Evolutionary conservation across 2,888 invertebrate genomes (phyloP).

Genomic region (Orgyia antiqua): DNA sequence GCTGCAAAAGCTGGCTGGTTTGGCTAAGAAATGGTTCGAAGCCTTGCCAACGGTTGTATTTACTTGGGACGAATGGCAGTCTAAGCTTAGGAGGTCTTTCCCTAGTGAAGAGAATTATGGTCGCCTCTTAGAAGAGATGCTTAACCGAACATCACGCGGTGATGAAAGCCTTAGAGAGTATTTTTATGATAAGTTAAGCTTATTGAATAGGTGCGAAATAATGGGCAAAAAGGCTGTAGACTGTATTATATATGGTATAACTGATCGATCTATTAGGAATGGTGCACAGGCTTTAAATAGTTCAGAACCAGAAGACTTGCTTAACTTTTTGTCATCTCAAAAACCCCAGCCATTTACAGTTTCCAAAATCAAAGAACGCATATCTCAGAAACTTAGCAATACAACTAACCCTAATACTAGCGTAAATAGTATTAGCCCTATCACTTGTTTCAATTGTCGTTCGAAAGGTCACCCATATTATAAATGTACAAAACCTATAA

Average conservation of each 20-base stretch:
- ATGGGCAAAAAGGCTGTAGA: conserved; percentile 5
- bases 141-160: background rate
- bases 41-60: background rate
- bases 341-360: too few relatives aligned
- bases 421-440: too few relatives aligned
- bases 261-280: conserved; percentile 5
- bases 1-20: background rate
- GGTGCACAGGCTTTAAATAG: conserved; percentile 4
- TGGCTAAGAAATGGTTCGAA: background rate
- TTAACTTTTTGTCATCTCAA: too few relatives aligned
- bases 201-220: background rate
- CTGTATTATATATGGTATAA: conserved; percentile 11
- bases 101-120: background rate
- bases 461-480: too few relatives aligned
- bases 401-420: too few relatives aligned
- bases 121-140: background rate
- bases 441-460: too few relatives aligned
- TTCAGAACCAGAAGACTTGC: conserved; percentile 7
- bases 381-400: too few relatives aligned
- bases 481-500: too few relatives aligned
- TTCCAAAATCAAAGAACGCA: too few relatives aligned
- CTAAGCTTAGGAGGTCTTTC: background rate
- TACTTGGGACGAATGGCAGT: background rate
- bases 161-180: background rate
- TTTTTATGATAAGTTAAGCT: conserved; percentile 1